Evolutionary conservation across 2,888 invertebrate species (phyloP).

Genomic region (Aphodius granarius): DNA sequence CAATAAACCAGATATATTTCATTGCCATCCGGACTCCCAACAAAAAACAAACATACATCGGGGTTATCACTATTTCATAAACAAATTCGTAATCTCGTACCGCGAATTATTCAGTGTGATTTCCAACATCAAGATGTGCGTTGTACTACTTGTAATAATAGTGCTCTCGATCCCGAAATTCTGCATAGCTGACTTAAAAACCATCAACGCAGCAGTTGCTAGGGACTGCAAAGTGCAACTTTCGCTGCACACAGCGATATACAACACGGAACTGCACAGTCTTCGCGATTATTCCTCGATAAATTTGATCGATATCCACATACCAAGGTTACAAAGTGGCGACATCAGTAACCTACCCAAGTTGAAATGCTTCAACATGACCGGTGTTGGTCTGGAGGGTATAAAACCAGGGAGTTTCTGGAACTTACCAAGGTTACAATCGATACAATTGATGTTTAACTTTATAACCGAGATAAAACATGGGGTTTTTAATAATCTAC

Average conservation of each 20-base stretch:
- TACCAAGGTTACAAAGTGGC: neutral
- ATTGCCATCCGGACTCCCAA: too few relatives aligned
- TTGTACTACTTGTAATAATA: neutral
- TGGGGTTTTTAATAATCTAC: conserved; percentile 1
- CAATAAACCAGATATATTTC: neutral
- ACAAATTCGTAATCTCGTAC: too few relatives aligned
- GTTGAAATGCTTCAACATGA: neutral
- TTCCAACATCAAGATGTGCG: neutral
- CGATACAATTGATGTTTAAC: neutral
- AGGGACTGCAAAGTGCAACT: neutral
- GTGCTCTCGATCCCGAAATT: neutral
- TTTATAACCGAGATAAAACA: neutral
- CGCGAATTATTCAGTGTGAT: too few relatives aligned
- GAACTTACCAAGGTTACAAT: neutral
- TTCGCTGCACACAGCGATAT: neutral
- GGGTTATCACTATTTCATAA: neutral
- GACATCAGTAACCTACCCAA: neutral
- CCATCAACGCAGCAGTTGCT: neutral
- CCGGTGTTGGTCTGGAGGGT: neutral
- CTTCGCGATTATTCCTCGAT: neutral
- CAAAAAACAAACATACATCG: neutral
- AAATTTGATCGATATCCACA: neutral
- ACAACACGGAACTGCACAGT: neutral
- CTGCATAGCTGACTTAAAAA: neutral
- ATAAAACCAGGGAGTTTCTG: conserved; percentile 1